Percentiles rank a stretch among this genome's conserved stretches.
phyloP scores from a whole-genome alignment of 1,140 invertebrate species.

The honey bee (Apis mellifera) region DNA sequence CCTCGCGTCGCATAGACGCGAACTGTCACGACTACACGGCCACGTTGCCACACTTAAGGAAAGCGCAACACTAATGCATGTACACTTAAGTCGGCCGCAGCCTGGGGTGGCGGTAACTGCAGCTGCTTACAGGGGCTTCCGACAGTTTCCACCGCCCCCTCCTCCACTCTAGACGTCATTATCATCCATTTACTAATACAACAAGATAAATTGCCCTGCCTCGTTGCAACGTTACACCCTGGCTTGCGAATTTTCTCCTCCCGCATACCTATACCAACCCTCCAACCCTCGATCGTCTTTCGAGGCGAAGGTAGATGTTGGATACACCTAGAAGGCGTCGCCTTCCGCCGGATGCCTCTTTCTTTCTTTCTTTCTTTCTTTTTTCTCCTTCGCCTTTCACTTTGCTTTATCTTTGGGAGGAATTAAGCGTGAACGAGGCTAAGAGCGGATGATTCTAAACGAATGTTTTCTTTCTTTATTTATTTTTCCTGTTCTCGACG shows the following conservation, averaged over 20 bases:
- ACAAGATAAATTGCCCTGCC: constrained; percentile 68
- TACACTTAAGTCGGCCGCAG: constrained; percentile 34
- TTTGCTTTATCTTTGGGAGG: background rate
- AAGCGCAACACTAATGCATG: constrained; percentile 39
- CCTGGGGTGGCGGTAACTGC: constrained; percentile 34
- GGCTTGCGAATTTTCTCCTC: constrained; percentile 44
- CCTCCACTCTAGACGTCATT: constrained; percentile 47
- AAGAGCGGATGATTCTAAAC: too few species aligned
- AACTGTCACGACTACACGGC: constrained; percentile 13
- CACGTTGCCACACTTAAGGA: constrained; percentile 15
- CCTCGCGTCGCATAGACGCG: background rate
- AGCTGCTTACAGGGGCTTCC: constrained; percentile 34
- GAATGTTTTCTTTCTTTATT: background rate
- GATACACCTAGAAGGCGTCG: background rate
- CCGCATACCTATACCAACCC: constrained; percentile 2
- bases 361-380: background rate
- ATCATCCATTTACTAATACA: constrained; percentile 71
- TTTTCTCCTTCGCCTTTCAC: too few species aligned
- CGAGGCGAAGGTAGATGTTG: background rate
- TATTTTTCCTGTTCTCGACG: too few species aligned
- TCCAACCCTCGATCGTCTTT: background rate
- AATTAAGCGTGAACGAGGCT: background rate
- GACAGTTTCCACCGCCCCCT: constrained; percentile 25
- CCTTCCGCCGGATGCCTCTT: background rate
- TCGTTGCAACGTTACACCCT: constrained; percentile 35